phyloP scores from a whole-genome alignment of 2,888 invertebrate genomes.

The Nymphalis urticae region DNA sequence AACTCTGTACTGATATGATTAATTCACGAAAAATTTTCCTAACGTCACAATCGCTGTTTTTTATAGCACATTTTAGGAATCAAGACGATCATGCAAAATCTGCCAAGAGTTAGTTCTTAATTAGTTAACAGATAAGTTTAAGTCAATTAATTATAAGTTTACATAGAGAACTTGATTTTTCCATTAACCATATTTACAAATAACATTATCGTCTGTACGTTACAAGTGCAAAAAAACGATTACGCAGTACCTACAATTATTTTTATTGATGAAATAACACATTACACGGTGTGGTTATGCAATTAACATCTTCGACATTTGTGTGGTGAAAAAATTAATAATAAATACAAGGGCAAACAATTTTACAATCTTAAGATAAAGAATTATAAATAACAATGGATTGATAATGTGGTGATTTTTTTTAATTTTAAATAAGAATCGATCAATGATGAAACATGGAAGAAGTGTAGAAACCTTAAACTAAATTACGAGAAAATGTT shows the following conservation, averaged over 20 bases:
- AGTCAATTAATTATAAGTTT: not conserved
- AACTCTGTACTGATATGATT: no score
- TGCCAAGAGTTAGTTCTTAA: no score
- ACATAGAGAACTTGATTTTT: not conserved
- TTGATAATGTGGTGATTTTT: slow-evolving; percentile 24
- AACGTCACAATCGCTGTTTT: no score
- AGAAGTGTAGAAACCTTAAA: slow-evolving; percentile 52
- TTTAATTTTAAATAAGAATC: slow-evolving; percentile 16
- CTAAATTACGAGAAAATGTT: slow-evolving; percentile 68
- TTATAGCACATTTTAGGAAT: no score
- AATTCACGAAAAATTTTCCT: no score
- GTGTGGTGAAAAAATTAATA: slow-evolving; percentile 7
- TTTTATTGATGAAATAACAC: slow-evolving; percentile 6
- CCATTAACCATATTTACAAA: not conserved
- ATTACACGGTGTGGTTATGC: not conserved
- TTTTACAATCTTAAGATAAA: slow-evolving; percentile 19
- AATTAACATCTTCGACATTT: slow-evolving; percentile 3
- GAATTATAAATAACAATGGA: slow-evolving; percentile 27
- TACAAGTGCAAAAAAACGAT: slow-evolving; percentile 16
- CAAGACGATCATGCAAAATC: no score
- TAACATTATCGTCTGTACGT: not conserved
- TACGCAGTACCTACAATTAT: not conserved
- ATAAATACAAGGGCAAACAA: slow-evolving; percentile 23
- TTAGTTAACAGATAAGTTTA: no score
- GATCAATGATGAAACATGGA: slow-evolving; percentile 27